phyloP scores from a whole-genome alignment of 2,113 vertebrate genomes.

The Excalfactoria chinensis region DNA sequence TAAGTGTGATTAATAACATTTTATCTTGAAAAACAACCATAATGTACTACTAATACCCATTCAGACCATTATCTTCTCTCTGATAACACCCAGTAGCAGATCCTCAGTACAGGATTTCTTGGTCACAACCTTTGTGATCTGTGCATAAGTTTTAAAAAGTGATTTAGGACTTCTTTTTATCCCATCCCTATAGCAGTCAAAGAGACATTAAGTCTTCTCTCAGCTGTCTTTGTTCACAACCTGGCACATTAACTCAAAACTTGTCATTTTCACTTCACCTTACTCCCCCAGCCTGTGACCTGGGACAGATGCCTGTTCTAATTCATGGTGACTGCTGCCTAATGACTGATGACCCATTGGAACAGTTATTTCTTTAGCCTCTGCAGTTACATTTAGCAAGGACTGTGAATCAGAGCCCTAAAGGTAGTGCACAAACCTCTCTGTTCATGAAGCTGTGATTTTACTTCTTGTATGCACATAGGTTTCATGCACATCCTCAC shows the following conservation, averaged over 20 bases:
- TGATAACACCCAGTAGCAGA: background rate
- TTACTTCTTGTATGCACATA: accelerated
- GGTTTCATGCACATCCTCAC: background rate
- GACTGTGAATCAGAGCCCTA: background rate
- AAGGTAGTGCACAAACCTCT: background rate
- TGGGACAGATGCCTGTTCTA: background rate
- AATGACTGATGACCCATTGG: background rate
- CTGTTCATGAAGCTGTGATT: background rate
- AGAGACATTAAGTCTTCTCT: background rate
- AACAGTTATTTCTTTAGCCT: background rate
- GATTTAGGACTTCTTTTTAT: background rate
- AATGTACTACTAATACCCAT: no score
- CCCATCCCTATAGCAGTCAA: background rate
- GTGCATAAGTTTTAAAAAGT: background rate
- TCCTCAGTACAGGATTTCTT: background rate
- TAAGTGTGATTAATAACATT: background rate
- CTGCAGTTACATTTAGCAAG: background rate
- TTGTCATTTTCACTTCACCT: background rate
- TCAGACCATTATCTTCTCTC: background rate
- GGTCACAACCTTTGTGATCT: background rate
- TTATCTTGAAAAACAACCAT: background rate
- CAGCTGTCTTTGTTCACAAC: background rate
- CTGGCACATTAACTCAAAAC: background rate
- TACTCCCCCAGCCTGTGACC: background rate
- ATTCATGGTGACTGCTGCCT: background rate